A percentile compares a stretch with the other conserved stretches of the same genome.
These are phyloP conservation scores for Mimumesa dahlbomi DNA, from an alignment of 2,888 invertebrate species.

Conservation along the genomic window DNA sequence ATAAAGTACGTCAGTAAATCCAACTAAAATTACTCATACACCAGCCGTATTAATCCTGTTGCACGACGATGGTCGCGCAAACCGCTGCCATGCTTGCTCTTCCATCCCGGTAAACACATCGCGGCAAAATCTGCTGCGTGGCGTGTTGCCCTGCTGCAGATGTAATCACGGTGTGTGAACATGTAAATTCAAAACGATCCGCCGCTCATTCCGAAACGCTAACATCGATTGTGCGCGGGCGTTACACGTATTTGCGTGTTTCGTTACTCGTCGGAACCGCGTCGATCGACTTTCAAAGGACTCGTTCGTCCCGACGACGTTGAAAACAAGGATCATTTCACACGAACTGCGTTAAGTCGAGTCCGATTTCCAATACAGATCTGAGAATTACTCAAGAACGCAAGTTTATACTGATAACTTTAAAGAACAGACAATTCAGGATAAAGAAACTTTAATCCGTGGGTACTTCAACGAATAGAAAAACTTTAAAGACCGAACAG, in stretches of 20 bases:
- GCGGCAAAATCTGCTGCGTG: conserved; percentile 47
- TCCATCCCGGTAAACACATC: conserved; percentile 58
- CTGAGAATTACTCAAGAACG: no score
- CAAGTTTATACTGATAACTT: no score
- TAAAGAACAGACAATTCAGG: no score
- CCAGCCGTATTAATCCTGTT: conserved; percentile 53
- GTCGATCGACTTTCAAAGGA: neutral
- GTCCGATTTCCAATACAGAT: no score
- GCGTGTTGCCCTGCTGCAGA: conserved; percentile 37
- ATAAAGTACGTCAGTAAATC: conserved; percentile 42
- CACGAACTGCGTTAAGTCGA: no score
- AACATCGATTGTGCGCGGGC: conserved; percentile 13
- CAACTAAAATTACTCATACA: conserved; percentile 46
- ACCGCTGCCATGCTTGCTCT: conserved; percentile 52
- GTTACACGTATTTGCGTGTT: conserved; percentile 12
- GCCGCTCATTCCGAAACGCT: conserved; percentile 26
- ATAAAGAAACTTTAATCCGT: no score
- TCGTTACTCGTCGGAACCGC: conserved; percentile 1
- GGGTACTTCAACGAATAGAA: no score
- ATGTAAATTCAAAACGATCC: conserved; percentile 50
- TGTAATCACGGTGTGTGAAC: conserved; percentile 51
- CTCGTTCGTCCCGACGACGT: no score
- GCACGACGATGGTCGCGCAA: conserved; percentile 25
- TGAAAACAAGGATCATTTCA: no score
- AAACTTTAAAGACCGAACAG: no score